Evolutionary conservation across 2,888 invertebrate species (phyloP), one percentile per base, ranked within the genome.

Genomic region (Hydropsyche betteni): DNA sequence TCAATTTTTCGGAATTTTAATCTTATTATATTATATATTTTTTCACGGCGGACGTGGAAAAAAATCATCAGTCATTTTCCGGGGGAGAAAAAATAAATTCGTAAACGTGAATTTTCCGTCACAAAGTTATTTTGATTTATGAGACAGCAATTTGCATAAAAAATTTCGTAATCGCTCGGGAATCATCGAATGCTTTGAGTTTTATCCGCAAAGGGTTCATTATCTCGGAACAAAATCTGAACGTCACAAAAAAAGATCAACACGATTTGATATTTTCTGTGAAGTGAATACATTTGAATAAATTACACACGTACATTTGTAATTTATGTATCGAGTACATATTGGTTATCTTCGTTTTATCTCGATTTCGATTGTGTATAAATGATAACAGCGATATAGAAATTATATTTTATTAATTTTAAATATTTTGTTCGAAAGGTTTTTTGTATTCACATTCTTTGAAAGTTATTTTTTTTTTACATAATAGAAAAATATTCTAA

Each of bases 141-240:
- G 64, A 64, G 64, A 64, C 64, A 64, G 64, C 64, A 64, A 64
- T 64, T 64, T 64, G 64, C 34, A 64, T 64, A 64, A 64, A 64
- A 64, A 64, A 64, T 64, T 36, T 36, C 36, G 36, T 64, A 64
- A 64, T 64, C 64, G 64, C 64, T 64, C 12, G 64, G 64, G 64
- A 64, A 64, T 64, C 64, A 64, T 64, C 64, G 64, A 64, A 64
- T 64, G 64, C 34, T 64, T 36, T 12, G 33, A 64, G 64, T 64
- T 64, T 64, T 64, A 64, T 64, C 64, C 64, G 64, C 64, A 64
- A 64, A 64, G 64, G 64, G 64, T 64, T 64, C 64, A 64, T 64
- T 64, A 64, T 64, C 64, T 64, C 16, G 55, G n/a, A 55, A 55
- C 64, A n/a, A 36, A 64, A 64, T 64, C 34, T 34, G 34, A 64